Percentiles rank a stretch among this genome's conserved stretches.
Conservation (phyloP, 1,140 invertebrate species). For the Lepidurus couesii region DNA sequence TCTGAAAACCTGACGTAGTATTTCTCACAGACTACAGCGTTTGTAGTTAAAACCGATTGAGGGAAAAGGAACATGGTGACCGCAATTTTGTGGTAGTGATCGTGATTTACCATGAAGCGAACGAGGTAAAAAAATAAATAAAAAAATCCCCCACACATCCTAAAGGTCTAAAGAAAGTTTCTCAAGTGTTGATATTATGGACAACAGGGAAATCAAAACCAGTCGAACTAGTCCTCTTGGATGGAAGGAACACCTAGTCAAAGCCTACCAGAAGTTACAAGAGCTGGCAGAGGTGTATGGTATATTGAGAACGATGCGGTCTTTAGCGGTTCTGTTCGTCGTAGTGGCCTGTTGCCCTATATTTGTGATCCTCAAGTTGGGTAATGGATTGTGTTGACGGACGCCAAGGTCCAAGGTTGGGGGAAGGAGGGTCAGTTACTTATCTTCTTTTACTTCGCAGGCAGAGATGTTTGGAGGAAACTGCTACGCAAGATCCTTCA, state of each 20-base stretch:
- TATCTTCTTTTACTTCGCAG: background rate
- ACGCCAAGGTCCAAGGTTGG: background rate
- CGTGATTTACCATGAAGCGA: conserved; percentile 16
- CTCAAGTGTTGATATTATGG: background rate
- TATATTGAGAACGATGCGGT: background rate
- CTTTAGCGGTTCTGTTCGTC: background rate
- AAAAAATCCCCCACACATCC: background rate
- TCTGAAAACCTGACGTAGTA: background rate
- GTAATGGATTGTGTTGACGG: background rate
- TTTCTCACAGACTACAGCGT: background rate
- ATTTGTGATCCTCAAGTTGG: background rate
- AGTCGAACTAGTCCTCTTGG: background rate
- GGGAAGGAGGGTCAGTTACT: background rate
- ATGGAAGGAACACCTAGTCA: background rate
- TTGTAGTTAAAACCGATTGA: background rate
- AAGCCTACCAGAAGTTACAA: background rate
- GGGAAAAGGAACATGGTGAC: background rate
- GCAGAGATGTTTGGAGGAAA: background rate
- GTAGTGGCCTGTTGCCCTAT: background rate
- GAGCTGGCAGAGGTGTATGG: background rate
- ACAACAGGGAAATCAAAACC: conserved; percentile 9
- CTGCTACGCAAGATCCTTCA: background rate
- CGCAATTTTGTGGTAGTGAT: conserved; percentile 1
- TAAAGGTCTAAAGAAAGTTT: background rate
- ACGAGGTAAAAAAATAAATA: background rate